Evolutionary conservation across 2,888 invertebrate species (phyloP), one percentile per base, ranked within the genome.

Genomic region (Cantharis lateralis): DNA sequence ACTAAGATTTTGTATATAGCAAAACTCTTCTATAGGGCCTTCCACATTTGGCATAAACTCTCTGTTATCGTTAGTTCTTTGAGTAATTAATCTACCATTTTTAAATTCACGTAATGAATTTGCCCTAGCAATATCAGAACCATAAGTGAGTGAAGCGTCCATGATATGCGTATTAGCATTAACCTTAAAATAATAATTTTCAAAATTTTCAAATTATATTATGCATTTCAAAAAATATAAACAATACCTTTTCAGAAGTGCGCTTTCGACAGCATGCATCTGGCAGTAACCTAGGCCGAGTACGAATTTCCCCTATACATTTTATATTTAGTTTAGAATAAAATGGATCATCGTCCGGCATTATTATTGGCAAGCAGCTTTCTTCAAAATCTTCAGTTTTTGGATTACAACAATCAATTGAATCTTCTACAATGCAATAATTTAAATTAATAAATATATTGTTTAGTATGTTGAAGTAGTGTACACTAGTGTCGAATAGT

Each of bases 91-190:
- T 66, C 20, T 62, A n/a, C 76, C 76, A 7, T 32, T 24, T n/a
- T 15, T 32, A 64, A 72, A 70, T 24, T 18, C 24, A 10, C 76
- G 72, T 15, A 76, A 3, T 10, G 16, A 10, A 13, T 20, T 61
- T 11, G 20, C 69, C 1, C 0, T 16, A 10, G 9, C 18, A 9
- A 9, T 4, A 61, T 24, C 13, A 13, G 76, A 76, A 28, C 76
- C 76, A 66, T 72, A 76, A 24, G 24, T 26, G 10, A 70, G 24
- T 1, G 71, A 71, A 68, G 10, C 77, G 26, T 74, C 75, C 16
- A 74, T 61, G 4, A 26, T 81, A 62, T 69, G 72, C 10, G 70
- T 70, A 1, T 69, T 18, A 4, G 7, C 15, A 62, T 76, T 76
- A 15, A 72, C 15, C 76, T 76, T 3, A 72, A 64, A 72, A 18